These are phyloP conservation scores for Alosa sapidissima DNA, from an alignment of 2,797 vertebrate species.

Conservation along the genomic window DNA sequence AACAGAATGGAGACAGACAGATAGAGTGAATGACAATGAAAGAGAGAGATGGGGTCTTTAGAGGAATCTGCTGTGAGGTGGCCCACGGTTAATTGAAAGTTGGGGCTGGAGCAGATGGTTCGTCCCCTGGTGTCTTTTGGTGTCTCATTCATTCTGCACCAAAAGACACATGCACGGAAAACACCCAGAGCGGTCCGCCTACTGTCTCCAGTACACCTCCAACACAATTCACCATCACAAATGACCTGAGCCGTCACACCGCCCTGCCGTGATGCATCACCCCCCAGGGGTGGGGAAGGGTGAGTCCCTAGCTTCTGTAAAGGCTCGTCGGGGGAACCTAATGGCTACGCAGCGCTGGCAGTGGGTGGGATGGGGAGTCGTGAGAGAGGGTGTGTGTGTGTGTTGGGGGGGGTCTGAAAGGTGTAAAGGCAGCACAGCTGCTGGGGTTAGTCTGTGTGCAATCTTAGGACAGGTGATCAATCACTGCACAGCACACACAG, in stretches of 20 bases:
- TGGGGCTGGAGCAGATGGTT: slow-evolving; percentile 8
- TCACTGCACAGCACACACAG: not conserved
- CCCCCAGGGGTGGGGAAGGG: not conserved
- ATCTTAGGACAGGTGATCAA: slow-evolving; percentile 22
- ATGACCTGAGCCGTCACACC: not conserved
- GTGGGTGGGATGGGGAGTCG: not conserved
- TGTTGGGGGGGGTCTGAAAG: not conserved
- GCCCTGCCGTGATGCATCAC: not conserved
- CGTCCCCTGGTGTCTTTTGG: not conserved
- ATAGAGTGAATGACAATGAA: not conserved
- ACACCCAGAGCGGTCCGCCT: not conserved
- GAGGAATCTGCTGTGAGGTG: not conserved
- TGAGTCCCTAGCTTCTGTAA: not conserved
- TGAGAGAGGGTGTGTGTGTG: not conserved
- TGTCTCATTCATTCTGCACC: not conserved
- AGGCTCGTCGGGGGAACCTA: not conserved
- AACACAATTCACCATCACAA: not conserved
- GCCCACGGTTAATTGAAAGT: slow-evolving; percentile 29
- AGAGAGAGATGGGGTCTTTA: not conserved
- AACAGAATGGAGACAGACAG: not conserved
- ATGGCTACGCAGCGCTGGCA: not conserved
- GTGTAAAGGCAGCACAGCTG: not conserved
- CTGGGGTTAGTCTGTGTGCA: slow-evolving; percentile 5
- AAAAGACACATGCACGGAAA: not conserved
- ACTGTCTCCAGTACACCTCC: not conserved